Base-by-base conservation (phyloP, 2,797 vertebrate genomes). In the Parambassis ranga region DNA sequence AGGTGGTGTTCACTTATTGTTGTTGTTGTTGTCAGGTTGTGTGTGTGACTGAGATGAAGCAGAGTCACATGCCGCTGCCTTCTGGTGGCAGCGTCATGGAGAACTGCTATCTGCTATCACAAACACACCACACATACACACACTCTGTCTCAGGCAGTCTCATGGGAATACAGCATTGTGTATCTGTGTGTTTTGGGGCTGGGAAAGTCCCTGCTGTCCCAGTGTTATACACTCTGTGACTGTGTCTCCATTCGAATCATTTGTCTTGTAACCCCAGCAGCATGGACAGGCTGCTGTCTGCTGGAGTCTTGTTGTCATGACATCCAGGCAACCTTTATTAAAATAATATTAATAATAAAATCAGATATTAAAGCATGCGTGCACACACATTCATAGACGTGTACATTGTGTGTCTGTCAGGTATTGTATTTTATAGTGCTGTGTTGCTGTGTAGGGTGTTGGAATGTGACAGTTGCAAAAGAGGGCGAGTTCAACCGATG, bases 21-120 rank as follows among this genome's bases (percentile, higher is more conserved):
- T 73, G 73, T 65, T 81, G 70, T 73, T 71, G 62, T 69, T 60
- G 57, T 77, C 61, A 47, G 62, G 62, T 65, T 51, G 55, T 49
- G 33, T 64, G 71, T 82, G 83, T 71, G 75, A 43, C 58, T 82
- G 85, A 89, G 75, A 87, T 81, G 77, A 83, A 86, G 63, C 87
- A 86, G 81, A 79, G 77, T 89, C 83, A 85, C 85, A 89, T 88
- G 80, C 86, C 62, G 2, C 71, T 87, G 84, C 81, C 61, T 75
- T 85, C 86, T 87, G 69, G 78, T 81, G 77, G 79, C 55, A 23
- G 71, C 70, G 58, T 87, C 87, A 86, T 84, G 79, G 79, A 77
- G 71, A 75, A 77, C 49, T 65, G 56, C 67, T 90, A 85, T 88
- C 87, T 82, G 67, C 75, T 81, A 72, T 81, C 84, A 57, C 65